phyloP scores from a whole-genome alignment of 2,888 invertebrate species.

The Himalopsyche japonica region DNA sequence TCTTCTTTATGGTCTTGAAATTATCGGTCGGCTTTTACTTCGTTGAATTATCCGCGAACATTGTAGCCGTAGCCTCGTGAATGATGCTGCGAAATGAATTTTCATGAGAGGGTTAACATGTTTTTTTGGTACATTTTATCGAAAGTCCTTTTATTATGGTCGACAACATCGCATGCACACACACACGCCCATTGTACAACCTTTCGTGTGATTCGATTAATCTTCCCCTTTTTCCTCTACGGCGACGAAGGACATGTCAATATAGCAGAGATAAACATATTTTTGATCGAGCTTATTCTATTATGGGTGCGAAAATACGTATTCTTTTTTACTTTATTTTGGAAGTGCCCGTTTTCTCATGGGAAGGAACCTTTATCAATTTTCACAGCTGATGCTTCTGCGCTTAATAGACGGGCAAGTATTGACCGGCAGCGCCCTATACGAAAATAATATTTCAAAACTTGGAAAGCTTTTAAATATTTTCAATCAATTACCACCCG shows the following conservation, averaged over 20 bases:
- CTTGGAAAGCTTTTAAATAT: neutral
- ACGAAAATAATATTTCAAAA: neutral
- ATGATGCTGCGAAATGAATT: constrained; percentile 25
- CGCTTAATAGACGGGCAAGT: neutral
- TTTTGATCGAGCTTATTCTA: constrained; percentile 14
- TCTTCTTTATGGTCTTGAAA: neutral
- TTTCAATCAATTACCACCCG: neutral
- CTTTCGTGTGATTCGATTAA: constrained; percentile 21
- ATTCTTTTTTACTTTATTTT: constrained; percentile 2
- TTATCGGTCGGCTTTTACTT: neutral
- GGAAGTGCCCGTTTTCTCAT: neutral
- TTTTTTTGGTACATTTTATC: constrained; percentile 16
- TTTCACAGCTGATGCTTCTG: neutral
- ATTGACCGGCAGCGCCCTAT: neutral
- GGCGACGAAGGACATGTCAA: constrained; percentile 18
- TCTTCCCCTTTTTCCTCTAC: constrained; percentile 21
- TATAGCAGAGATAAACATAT: constrained; percentile 28
- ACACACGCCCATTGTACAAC: neutral
- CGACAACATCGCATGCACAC: neutral
- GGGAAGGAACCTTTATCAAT: neutral
- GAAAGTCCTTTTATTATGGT: constrained; percentile 11
- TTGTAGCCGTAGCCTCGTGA: neutral
- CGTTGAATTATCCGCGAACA: neutral
- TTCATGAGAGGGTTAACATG: constrained; percentile 17
- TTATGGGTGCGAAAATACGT: neutral